phyloP scores from a whole-genome alignment of 2,797 vertebrate species.

The Micrastur ruficollis region DNA sequence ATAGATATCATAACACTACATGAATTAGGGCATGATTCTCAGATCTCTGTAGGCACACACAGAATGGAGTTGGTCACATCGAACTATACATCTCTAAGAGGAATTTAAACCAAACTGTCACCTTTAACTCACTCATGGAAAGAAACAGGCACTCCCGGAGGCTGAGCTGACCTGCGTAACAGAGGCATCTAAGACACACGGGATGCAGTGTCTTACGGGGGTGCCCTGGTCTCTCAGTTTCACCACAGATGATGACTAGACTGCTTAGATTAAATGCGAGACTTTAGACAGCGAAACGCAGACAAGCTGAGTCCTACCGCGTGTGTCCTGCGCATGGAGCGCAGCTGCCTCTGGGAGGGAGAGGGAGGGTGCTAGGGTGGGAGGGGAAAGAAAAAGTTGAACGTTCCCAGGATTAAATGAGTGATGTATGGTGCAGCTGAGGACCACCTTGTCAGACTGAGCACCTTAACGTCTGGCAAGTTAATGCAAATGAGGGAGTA shows the following conservation, averaged over 20 bases:
- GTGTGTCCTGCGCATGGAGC: conserved; percentile 60
- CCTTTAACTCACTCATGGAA: neutral
- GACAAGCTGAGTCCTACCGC: conserved; percentile 63
- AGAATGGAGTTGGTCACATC: neutral
- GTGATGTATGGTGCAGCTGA: neutral
- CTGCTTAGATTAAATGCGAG: conserved; percentile 36
- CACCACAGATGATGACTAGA: conserved; percentile 29
- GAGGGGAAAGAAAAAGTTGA: conserved; percentile 66
- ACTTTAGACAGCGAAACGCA: conserved; percentile 66
- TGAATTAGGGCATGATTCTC: neutral
- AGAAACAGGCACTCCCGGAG: neutral
- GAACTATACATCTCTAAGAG: neutral
- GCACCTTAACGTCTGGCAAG: neutral
- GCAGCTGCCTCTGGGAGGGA: conserved; percentile 69
- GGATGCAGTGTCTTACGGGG: neutral
- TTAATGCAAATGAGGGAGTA: neutral
- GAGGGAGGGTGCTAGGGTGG: conserved; percentile 68
- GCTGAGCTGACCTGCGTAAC: neutral
- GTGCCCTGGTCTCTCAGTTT: neutral
- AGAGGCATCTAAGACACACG: neutral
- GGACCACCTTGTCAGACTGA: neutral
- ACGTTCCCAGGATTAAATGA: conserved; percentile 13
- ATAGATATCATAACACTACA: neutral
- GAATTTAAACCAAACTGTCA: neutral
- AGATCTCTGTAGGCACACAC: conserved; percentile 4